These are phyloP conservation scores for Betta splendens DNA, from an alignment of 2,797 vertebrate genomes.

Conservation along the genomic window DNA sequence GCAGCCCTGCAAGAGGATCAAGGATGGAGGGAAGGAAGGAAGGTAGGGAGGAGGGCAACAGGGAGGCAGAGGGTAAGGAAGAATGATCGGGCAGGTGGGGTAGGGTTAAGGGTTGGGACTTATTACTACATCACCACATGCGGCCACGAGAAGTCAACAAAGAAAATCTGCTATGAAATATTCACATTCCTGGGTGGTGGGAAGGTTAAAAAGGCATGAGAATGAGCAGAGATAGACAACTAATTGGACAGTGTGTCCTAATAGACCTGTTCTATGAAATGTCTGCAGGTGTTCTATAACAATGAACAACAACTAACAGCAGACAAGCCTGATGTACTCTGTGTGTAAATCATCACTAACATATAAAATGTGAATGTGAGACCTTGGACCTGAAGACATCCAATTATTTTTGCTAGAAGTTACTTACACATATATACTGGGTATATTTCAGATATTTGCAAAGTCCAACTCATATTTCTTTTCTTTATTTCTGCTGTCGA, in stretches of 20 bases:
- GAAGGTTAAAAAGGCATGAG: conserved; percentile 42
- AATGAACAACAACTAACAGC: background rate
- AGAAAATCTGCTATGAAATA: conserved; percentile 44
- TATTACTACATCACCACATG: conserved; percentile 76
- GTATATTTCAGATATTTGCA: too few relatives aligned
- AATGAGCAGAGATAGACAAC: conserved; percentile 44
- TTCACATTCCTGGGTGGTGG: conserved; percentile 33
- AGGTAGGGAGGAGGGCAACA: conserved; percentile 37
- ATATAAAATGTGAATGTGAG: too few relatives aligned
- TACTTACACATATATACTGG: too few relatives aligned
- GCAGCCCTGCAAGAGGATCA: conserved; percentile 84
- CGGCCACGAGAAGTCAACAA: conserved; percentile 59
- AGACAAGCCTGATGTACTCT: background rate
- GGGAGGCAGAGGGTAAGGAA: conserved; percentile 39
- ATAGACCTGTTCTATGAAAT: conserved; percentile 4
- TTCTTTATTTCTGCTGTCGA: background rate
- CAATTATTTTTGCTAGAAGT: too few relatives aligned
- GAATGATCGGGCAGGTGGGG: conserved; percentile 35
- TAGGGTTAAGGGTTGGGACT: conserved; percentile 62
- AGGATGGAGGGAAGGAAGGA: conserved; percentile 60
- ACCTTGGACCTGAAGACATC: too few relatives aligned
- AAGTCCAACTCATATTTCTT: too few relatives aligned
- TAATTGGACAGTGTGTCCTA: conserved; percentile 27
- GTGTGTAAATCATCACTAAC: too few relatives aligned
- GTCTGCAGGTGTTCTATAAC: conserved; percentile 5